Conservation (phyloP, 2,888 invertebrate genomes). For the Agrypnus murinus region DNA sequence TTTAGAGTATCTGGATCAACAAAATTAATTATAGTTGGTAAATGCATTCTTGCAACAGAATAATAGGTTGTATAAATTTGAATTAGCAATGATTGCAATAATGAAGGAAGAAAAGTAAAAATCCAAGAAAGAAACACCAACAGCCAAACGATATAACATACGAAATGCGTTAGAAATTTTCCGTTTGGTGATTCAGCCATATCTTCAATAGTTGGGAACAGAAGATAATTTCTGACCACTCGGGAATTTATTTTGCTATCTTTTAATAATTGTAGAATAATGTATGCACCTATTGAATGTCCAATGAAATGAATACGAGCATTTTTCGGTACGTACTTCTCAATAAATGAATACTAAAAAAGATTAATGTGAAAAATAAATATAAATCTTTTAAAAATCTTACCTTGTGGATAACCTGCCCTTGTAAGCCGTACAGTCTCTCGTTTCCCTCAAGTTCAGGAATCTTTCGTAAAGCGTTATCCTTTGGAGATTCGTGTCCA, state of each 20-base stretch:
- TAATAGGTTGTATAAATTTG: slow-evolving; percentile 74
- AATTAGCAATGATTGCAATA: slow-evolving; percentile 73
- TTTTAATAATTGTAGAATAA: slow-evolving; percentile 82
- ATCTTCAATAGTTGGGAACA: slow-evolving; percentile 91
- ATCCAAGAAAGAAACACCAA: slow-evolving; percentile 70
- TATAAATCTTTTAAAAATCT: no score
- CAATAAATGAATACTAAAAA: slow-evolving; percentile 77
- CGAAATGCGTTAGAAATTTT: slow-evolving; percentile 75
- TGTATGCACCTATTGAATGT: slow-evolving; percentile 93
- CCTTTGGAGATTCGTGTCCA: slow-evolving; percentile 83
- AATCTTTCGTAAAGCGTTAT: slow-evolving; percentile 67
- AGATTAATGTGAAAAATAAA: no score
- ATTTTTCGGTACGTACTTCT: slow-evolving; percentile 79
- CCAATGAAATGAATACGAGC: slow-evolving; percentile 86
- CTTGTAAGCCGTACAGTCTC: slow-evolving; percentile 82
- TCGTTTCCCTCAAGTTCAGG: slow-evolving; percentile 74
- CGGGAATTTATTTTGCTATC: slow-evolving; percentile 73
- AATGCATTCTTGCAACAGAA: slow-evolving; percentile 73
- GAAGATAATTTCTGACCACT: slow-evolving; percentile 78
- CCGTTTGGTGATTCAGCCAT: slow-evolving; percentile 87
- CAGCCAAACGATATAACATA: slow-evolving; percentile 71
- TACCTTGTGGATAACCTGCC: slow-evolving; percentile 87
- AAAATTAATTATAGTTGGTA: slow-evolving; percentile 74
- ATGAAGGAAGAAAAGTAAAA: slow-evolving; percentile 73
- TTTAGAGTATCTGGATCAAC: slow-evolving; percentile 76